Conservation (phyloP, 2,888 invertebrate genomes). For the Chrysotoxum bicinctum region DNA sequence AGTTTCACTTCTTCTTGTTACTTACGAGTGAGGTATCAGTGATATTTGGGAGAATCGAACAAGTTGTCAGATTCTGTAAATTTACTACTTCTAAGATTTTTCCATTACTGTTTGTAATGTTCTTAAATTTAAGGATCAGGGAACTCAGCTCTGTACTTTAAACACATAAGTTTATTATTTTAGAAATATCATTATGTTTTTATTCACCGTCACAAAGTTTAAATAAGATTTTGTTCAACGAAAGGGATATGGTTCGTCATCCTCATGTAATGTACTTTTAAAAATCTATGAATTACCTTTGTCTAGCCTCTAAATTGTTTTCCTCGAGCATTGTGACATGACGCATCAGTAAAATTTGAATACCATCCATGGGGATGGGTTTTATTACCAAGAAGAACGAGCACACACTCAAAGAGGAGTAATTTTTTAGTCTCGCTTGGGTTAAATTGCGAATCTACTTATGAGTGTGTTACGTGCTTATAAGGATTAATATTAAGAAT, state of each 20-base stretch:
- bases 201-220: neutral
- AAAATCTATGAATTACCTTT: neutral
- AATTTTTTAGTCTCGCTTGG: constrained; percentile 17
- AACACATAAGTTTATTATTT: no score
- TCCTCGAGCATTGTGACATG: neutral
- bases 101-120: no score
- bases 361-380: constrained; percentile 44
- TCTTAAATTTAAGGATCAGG: no score
- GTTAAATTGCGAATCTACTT: constrained; percentile 25
- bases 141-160: no score
- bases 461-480: constrained; percentile 33
- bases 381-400: constrained; percentile 42
- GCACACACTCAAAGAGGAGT: neutral
- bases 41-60: no score
- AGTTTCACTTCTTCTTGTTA: no score
- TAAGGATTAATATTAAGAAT: constrained; percentile 49
- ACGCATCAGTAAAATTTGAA: constrained; percentile 33
- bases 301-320: neutral
- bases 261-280: neutral
- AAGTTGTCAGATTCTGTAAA: no score
- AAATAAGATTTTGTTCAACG: neutral
- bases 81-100: no score
- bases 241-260: neutral
- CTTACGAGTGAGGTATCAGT: no score
- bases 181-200: no score